Conservation (phyloP, 2,113 vertebrate species). For the Bos taurus region ARS-UCD2.0 NC_037347.1:59103501-59104000, state of each 20-base stretch:
- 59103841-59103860: accelerated
- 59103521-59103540: not conserved
- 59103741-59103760: not conserved
- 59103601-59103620: not conserved
- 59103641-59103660: not conserved
- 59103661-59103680: not conserved
- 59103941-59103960: not conserved
- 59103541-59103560: not conserved
- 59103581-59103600: not conserved
- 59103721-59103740: too few species aligned
- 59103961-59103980: not conserved
- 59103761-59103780: not conserved
- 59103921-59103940: not conserved
- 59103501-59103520: not conserved
- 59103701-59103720: not conserved
- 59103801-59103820: not conserved
- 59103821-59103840: not conserved
- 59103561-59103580: not conserved
- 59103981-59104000: not conserved
- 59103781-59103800: not conserved
- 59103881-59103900: not conserved
- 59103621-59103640: not conserved
- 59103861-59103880: not conserved
- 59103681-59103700: not conserved
- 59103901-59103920: not conserved